These are phyloP conservation scores for Drosophila nikananu DNA, from an alignment of 1,140 invertebrate species.

Conservation along the genomic window DNA sequence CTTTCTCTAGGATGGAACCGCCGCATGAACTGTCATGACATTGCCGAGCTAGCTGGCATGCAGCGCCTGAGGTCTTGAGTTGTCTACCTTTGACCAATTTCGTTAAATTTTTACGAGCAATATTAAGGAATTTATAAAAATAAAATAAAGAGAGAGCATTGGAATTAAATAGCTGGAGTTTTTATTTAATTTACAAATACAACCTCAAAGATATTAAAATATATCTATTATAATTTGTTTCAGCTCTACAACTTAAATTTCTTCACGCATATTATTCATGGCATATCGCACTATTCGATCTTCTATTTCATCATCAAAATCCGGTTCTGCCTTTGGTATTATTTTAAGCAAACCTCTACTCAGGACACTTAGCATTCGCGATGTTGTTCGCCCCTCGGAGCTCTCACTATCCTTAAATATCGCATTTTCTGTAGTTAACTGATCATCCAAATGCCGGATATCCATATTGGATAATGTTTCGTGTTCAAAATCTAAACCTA, in stretches of 20 bases:
- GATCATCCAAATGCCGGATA: background rate
- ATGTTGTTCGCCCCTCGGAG: background rate
- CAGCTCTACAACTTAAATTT: conserved; percentile 9
- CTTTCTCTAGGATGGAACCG: conserved; percentile 6
- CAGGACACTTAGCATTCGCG: conserved; percentile 5
- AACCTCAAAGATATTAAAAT: background rate
- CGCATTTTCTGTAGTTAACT: background rate
- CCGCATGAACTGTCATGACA: conserved; percentile 34
- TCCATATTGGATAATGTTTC: background rate
- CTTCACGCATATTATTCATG: conserved; percentile 21
- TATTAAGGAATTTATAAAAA: conserved; percentile 15
- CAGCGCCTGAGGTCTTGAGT: background rate
- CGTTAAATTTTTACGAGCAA: background rate
- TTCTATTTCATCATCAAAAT: conserved; percentile 21
- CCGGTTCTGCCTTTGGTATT: background rate
- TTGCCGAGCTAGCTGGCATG: conserved; percentile 28
- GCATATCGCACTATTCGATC: conserved; percentile 42
- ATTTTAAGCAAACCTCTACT: background rate
- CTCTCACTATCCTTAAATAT: background rate
- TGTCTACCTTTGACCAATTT: background rate
- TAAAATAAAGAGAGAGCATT: conserved; percentile 34
- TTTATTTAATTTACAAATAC: background rate
- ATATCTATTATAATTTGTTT: background rate
- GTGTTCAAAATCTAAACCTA: background rate
- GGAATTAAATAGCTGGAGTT: background rate